Evolutionary conservation across 2,113 vertebrate species (phyloP), one percentile per base, ranked within the genome.

Genomic region (Apteryx owenii): DNA sequence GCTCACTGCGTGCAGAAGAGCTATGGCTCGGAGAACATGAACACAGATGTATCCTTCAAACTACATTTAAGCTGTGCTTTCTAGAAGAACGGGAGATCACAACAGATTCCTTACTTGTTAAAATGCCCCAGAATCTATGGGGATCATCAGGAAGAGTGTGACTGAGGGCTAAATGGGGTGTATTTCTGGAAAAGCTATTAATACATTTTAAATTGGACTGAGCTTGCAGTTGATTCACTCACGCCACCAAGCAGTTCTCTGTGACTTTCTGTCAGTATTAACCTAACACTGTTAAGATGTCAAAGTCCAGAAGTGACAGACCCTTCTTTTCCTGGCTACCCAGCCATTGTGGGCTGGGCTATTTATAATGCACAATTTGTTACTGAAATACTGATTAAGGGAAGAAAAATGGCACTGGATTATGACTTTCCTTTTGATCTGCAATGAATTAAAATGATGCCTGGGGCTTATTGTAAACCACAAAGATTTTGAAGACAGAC

Each of bases 401-500:
- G 79, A 86, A 84, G 36, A 73, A 91, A 85, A 25, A 91, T 11
- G 16, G 36, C 70, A 90, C 83, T 25, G 31, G 20, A 50, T 58
- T 85, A 89, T 93, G 46, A 72, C 23, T 58, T 33, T 33, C 61
- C 48, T 29, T 64, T 91, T 76, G 48, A 71, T 16, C 31, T 78
- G 38, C 33, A 64, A 69, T 25, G 23, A 78, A 36, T n/a, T 93
- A 61, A 92, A 79, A 80, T 19, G 48, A 93, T 28, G 61, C 29
- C 42, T 64, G 7, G 1, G 50, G 81, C 92, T 92, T 91, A 79
- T 46, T 71, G 42, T 28, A 65, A 92, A 81, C 76, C 64, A 60
- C 33, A 66, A 89, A 72, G 40, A 92, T 50, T 77, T 73, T 90
- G 89, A 81, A 62, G 40, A 42, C 10, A 54, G 40, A 78, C 53